Percentiles rank a stretch among this genome's conserved stretches.
Evolutionary conservation across 2,888 invertebrate species (phyloP).

Genomic region (Branchellion lobata): DNA sequence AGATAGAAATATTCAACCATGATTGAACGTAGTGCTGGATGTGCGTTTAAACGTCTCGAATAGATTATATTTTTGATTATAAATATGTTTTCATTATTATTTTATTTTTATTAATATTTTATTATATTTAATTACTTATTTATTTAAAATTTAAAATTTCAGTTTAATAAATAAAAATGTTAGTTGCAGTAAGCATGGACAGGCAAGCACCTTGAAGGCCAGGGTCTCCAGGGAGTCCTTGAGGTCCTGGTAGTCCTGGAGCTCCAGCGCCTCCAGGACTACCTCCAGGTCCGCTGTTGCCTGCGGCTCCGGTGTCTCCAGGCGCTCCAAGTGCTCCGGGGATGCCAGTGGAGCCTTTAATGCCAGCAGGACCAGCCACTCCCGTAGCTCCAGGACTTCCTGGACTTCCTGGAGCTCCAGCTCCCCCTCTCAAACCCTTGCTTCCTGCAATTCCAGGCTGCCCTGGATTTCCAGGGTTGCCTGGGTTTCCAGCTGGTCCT

Average conservation of each 20-base stretch:
- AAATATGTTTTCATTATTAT: too few relatives aligned
- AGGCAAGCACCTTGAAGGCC: constrained; percentile 19
- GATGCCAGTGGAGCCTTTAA: constrained; percentile 23
- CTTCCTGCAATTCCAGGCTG: constrained; percentile 40
- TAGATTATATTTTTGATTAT: too few relatives aligned
- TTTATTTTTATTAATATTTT: too few relatives aligned
- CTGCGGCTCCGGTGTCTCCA: constrained; percentile 41
- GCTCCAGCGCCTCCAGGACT: constrained; percentile 38
- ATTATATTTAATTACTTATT: too few relatives aligned
- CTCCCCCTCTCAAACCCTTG: constrained; percentile 21
- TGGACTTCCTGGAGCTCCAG: not conserved
- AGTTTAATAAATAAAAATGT: too few relatives aligned
- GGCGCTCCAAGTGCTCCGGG: constrained; percentile 32
- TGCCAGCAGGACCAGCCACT: not conserved
- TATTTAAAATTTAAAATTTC: too few relatives aligned
- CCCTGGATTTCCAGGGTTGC: constrained; percentile 42
- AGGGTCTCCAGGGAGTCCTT: constrained; percentile 37
- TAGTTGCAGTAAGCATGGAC: too few relatives aligned
- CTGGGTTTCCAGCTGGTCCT: constrained; percentile 28
- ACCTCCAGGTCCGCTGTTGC: constrained; percentile 28
- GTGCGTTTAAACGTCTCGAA: too few relatives aligned
- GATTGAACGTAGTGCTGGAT: too few relatives aligned
- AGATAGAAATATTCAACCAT: too few relatives aligned
- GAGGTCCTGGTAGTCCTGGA: constrained; percentile 42
- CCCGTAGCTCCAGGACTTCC: constrained; percentile 22